These are phyloP conservation scores for Fissipunctia ypsillon DNA, from an alignment of 2,888 invertebrate species.

Conservation along the genomic window DNA sequence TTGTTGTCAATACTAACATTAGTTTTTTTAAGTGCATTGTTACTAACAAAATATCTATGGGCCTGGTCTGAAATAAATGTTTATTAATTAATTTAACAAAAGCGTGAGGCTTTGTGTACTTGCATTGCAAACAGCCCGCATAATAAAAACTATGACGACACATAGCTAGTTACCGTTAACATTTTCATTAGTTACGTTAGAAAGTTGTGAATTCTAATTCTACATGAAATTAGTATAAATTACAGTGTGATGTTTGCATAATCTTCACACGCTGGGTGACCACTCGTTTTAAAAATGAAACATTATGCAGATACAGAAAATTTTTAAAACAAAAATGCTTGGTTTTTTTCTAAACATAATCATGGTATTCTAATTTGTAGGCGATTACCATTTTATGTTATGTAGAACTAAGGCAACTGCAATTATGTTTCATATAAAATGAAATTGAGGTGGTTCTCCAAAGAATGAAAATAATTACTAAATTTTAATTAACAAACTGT, in stretches of 20 bases:
- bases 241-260: conserved; percentile 24
- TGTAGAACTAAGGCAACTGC: background rate
- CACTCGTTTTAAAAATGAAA: background rate
- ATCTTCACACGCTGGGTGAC: background rate
- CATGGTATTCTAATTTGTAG: background rate
- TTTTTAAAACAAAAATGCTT: background rate
- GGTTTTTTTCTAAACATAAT: background rate
- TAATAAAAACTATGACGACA: conserved; percentile 21
- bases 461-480: background rate
- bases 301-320: background rate
- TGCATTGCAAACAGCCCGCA: conserved; percentile 22
- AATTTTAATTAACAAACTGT: too few species aligned
- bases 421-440: too few species aligned
- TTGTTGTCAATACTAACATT: too few species aligned
- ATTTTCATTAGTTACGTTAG: conserved; percentile 44
- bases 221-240: conserved; percentile 19
- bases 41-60: too few species aligned
- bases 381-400: background rate
- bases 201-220: conserved; percentile 55
- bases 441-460: background rate
- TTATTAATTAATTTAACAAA: too few species aligned
- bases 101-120: background rate
- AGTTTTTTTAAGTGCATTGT: too few species aligned
- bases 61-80: too few species aligned
- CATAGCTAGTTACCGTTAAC: background rate